Conservation (phyloP, 2,113 vertebrate species). For the Microtus oregoni region DNA sequence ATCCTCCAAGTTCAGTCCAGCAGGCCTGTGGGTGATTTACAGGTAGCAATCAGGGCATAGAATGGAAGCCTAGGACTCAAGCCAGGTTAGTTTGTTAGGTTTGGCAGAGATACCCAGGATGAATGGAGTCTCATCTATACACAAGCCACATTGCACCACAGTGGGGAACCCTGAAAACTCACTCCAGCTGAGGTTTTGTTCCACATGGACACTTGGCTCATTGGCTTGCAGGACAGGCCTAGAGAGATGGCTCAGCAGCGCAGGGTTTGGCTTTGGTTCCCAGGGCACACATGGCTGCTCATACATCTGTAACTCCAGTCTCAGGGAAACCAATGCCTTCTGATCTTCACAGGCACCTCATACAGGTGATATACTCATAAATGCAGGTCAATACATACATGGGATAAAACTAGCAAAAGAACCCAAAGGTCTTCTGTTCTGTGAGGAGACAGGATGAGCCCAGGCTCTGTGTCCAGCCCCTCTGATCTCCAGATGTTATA, state of each 20-base stretch:
- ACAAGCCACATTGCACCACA: background rate
- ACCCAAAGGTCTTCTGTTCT: background rate
- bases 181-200: background rate
- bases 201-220: background rate
- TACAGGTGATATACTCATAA: background rate
- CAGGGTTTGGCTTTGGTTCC: background rate
- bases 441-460: background rate
- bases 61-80: background rate
- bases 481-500: background rate
- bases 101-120: background rate
- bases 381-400: background rate
- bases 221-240: background rate
- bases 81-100: background rate
- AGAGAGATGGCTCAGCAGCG: background rate
- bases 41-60: background rate
- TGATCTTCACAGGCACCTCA: background rate
- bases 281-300: background rate
- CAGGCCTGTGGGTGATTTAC: background rate
- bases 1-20: background rate
- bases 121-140: background rate
- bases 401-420: background rate
- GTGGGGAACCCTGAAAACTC: background rate
- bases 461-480: background rate
- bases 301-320: background rate
- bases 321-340: no score